Conservation (phyloP, 1,140 invertebrate species). For the Zaprionus taronus region DNA sequence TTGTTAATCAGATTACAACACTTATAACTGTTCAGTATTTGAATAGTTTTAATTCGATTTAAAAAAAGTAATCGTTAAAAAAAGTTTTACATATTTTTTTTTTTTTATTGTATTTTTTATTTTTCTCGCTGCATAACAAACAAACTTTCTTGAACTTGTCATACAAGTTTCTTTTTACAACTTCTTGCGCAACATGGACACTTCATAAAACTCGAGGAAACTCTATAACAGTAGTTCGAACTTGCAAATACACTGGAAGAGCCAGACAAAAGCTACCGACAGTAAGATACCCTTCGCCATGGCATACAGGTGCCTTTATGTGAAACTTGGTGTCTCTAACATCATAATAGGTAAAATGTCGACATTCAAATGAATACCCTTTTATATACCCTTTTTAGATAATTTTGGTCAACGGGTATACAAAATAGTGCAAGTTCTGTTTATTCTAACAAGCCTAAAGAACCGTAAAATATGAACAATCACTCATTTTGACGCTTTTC, state of each 20-base stretch:
- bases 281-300: too few relatives aligned
- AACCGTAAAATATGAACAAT: constrained; percentile 1
- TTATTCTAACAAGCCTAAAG: not conserved
- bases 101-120: not conserved
- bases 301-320: too few relatives aligned
- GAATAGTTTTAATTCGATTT: constrained; percentile 15
- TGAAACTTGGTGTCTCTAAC: too few relatives aligned
- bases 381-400: too few relatives aligned
- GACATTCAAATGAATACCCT: too few relatives aligned
- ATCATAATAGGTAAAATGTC: too few relatives aligned
- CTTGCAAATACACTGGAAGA: not conserved
- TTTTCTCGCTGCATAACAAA: not conserved
- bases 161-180: not conserved
- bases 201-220: not conserved
- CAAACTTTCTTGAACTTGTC: constrained; percentile 10
- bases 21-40: not conserved
- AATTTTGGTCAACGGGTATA: too few relatives aligned
- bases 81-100: not conserved
- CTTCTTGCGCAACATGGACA: not conserved
- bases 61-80: not conserved
- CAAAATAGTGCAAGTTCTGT: not conserved
- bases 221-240: not conserved
- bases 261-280: too few relatives aligned
- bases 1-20: constrained; percentile 19
- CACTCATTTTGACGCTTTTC: constrained; percentile 19